Percentiles rank a stretch among this genome's conserved stretches.
Conservation (phyloP, 2,113 vertebrate species). For the Pelvicachromis taeniatus region DNA sequence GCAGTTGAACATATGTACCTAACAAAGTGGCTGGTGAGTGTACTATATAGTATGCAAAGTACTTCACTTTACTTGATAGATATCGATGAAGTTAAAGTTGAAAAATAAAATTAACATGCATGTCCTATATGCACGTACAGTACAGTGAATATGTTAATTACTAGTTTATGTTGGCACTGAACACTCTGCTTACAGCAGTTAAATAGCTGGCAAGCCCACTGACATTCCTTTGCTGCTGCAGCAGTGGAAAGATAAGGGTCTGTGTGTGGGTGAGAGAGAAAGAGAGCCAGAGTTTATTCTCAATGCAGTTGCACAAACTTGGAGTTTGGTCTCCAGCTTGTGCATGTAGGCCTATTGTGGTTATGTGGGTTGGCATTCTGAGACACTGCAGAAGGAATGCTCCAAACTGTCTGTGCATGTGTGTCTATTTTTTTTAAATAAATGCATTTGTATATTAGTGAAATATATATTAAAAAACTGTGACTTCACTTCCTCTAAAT, state of each 20-base stretch:
- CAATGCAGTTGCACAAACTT: neutral
- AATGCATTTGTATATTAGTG: neutral
- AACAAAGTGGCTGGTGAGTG: neutral
- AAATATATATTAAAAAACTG: neutral
- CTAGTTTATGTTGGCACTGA: neutral
- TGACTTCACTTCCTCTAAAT: neutral
- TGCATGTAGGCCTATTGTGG: neutral
- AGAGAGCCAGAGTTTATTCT: neutral
- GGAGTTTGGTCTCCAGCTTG: neutral
- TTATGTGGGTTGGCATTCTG: neutral
- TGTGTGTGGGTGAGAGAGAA: neutral
- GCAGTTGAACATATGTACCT: neutral
- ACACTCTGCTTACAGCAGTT: neutral
- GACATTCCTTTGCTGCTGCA: neutral
- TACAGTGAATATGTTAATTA: neutral
- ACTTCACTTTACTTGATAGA: neutral
- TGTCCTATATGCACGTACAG: neutral
- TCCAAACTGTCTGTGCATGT: neutral
- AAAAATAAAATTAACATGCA: neutral
- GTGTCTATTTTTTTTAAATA: neutral
- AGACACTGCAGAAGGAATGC: neutral
- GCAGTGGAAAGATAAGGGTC: neutral
- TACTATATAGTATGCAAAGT: neutral
- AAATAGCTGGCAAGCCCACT: neutral
- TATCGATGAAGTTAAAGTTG: neutral